Evolutionary conservation across 2,888 invertebrate genomes (phyloP).

Genomic region (Standfussiana lucernea): DNA sequence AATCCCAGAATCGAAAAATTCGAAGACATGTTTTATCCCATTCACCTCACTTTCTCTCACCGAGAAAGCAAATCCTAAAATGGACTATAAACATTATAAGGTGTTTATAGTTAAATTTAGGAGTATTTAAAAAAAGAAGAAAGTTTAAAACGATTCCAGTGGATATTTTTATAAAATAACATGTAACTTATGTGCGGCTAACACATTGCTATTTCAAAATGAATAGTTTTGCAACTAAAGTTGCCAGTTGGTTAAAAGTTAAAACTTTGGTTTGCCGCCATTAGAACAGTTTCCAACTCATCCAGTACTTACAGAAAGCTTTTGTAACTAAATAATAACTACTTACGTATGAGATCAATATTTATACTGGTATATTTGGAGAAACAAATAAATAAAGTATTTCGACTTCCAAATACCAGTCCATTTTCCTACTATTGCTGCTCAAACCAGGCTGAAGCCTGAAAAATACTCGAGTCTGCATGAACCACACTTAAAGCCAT

Average conservation of each 20-base stretch:
- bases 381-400: neutral
- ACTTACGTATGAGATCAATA: neutral
- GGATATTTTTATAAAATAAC: neutral
- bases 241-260: neutral
- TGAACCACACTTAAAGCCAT: constrained; percentile 53
- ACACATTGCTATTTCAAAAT: constrained; percentile 5
- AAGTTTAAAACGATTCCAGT: neutral
- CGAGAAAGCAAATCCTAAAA: neutral
- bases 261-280: neutral
- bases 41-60: neutral
- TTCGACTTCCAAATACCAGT: constrained; percentile 4
- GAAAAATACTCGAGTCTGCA: constrained; percentile 36
- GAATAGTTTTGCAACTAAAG: constrained; percentile 1
- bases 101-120: neutral
- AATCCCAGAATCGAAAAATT: neutral
- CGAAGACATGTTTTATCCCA: neutral
- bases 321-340: neutral
- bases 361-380: neutral
- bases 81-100: neutral
- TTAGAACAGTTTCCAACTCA: constrained; percentile 6
- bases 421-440: constrained; percentile 32
- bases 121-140: neutral
- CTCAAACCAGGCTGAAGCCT: constrained; percentile 17
- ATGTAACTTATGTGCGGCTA: neutral
- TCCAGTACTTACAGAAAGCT: neutral